Percentiles rank a stretch among this genome's conserved stretches.
phyloP scores from a whole-genome alignment of 2,113 vertebrate genomes.

The Thunnus thynnus region DNA sequence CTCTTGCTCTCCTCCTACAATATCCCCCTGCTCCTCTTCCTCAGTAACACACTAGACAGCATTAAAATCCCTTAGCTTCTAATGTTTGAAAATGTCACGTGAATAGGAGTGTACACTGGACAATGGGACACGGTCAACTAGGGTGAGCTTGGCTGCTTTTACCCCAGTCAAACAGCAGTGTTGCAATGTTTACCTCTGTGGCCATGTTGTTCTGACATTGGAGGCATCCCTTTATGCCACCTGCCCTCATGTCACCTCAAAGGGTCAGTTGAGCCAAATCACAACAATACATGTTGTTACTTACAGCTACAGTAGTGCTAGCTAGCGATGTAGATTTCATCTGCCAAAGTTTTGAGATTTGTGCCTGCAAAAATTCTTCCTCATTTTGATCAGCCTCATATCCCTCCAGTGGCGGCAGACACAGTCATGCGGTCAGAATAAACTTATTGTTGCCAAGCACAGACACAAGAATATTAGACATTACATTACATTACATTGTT shows the following conservation, averaged over 20 bases:
- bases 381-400: neutral
- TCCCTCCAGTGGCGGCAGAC: neutral
- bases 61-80: neutral
- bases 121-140: neutral
- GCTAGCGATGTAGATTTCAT: neutral
- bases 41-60: neutral
- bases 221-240: neutral
- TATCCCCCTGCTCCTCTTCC: no score
- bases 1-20: neutral
- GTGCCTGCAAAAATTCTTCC: no score
- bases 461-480: no score
- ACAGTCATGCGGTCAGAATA: no score
- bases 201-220: conserved; percentile 14
- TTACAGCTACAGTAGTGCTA: neutral
- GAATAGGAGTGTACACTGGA: neutral
- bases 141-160: conserved; percentile 4
- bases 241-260: neutral
- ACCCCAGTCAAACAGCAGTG: conserved; percentile 7
- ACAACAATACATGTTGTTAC: neutral
- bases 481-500: no score
- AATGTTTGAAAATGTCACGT: neutral
- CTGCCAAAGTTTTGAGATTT: neutral
- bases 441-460: no score
- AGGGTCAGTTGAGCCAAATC: neutral
- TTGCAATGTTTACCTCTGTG: conserved; percentile 44